Evolutionary conservation across 2,888 invertebrate genomes (phyloP).

Genomic region (Erebia palarica): DNA sequence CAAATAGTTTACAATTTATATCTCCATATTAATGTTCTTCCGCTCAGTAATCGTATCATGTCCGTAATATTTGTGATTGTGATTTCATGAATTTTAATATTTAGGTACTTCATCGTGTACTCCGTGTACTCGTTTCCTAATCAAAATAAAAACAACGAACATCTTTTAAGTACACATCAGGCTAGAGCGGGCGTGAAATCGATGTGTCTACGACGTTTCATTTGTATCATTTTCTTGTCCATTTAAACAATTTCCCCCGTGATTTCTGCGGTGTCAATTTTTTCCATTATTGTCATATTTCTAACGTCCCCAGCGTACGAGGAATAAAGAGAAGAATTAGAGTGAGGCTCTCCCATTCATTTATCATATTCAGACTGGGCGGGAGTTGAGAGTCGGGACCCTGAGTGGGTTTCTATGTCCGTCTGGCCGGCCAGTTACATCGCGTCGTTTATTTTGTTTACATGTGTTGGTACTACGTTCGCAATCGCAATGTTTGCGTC

Average conservation of each 20-base stretch:
- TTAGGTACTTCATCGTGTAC: neutral
- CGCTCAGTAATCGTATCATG: neutral
- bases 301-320: slow-evolving; percentile 48
- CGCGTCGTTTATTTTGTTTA: slow-evolving; percentile 65
- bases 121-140: neutral
- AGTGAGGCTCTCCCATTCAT: slow-evolving; percentile 60
- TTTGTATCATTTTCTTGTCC: slow-evolving; percentile 14
- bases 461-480: slow-evolving; percentile 53
- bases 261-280: slow-evolving; percentile 56
- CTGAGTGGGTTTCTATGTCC: slow-evolving; percentile 77
- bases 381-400: slow-evolving; percentile 44
- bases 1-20: slow-evolving; percentile 5
- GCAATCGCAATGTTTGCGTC: slow-evolving; percentile 50
- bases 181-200: slow-evolving; percentile 9
- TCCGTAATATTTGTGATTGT: neutral
- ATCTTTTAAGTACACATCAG: neutral
- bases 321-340: slow-evolving; percentile 64
- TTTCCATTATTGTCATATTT: slow-evolving; percentile 71
- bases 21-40: neutral
- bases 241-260: slow-evolving; percentile 43
- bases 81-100: neutral
- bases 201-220: slow-evolving; percentile 12
- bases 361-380: slow-evolving; percentile 70
- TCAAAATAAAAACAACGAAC: neutral
- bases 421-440: slow-evolving; percentile 49